Evolutionary conservation across 2,113 vertebrate species (phyloP).

Genomic region (Paratilapia polleni): DNA sequence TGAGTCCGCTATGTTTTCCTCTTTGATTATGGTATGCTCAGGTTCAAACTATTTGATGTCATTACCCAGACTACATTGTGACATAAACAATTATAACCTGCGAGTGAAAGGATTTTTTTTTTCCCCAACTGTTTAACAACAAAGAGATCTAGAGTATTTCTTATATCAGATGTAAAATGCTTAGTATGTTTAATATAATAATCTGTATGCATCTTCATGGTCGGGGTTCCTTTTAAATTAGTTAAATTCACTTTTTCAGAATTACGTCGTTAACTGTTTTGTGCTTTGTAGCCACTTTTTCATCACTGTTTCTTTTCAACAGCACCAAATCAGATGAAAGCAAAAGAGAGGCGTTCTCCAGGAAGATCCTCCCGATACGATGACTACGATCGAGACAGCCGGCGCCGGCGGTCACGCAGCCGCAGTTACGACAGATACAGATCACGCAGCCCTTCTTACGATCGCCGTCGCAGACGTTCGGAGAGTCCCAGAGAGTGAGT

Average conservation of each 20-base stretch:
- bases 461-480: slow-evolving; percentile 90
- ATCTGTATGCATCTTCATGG: accelerated
- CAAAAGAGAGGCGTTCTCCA: slow-evolving; percentile 91
- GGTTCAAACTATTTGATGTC: neutral
- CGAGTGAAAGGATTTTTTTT: neutral
- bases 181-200: too few species aligned
- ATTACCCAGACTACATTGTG: neutral
- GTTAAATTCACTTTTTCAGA: neutral
- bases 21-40: accelerated
- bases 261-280: accelerated
- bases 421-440: slow-evolving; percentile 92
- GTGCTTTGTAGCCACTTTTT: neutral
- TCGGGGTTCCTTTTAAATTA: neutral
- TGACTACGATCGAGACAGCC: slow-evolving; percentile 89
- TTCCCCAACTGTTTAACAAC: neutral
- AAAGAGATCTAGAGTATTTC: neutral
- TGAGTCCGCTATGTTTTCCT: too few species aligned
- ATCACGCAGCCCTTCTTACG: slow-evolving; percentile 92
- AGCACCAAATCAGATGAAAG: slow-evolving; percentile 98
- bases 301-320: neutral
- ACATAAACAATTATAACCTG: neutral
- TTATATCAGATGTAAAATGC: too few species aligned
- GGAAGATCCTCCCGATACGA: slow-evolving; percentile 94
- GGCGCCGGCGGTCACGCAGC: slow-evolving; percentile 88
- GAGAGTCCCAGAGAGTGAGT: slow-evolving; percentile 94